These are phyloP conservation scores for Coluber constrictor DNA, from an alignment of 2,797 vertebrate genomes.

Conservation along the genomic window DNA sequence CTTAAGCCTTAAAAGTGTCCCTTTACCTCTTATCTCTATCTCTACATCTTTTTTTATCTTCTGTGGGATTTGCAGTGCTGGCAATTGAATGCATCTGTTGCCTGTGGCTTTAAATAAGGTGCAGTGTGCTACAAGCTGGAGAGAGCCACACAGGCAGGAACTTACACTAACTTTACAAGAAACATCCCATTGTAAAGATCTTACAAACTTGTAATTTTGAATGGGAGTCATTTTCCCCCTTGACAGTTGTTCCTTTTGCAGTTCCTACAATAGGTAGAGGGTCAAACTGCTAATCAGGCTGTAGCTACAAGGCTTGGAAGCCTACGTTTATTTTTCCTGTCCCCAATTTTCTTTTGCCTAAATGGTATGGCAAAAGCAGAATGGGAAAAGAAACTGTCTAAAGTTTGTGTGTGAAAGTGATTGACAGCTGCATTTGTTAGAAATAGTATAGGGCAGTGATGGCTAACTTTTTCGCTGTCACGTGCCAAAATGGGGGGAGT, in stretches of 20 bases:
- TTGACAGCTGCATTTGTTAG: not conserved
- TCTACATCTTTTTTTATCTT: not conserved
- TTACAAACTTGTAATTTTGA: not conserved
- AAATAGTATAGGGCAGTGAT: too few relatives aligned
- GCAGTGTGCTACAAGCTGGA: not conserved
- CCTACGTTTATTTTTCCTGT: not conserved
- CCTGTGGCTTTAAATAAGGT: slow-evolving; percentile 5
- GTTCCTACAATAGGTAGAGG: not conserved
- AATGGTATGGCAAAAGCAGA: not conserved
- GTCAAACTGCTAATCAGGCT: not conserved
- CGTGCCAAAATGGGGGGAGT: too few relatives aligned
- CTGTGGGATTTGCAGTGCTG: not conserved
- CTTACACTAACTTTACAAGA: not conserved
- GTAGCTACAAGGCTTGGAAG: not conserved
- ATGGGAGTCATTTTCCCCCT: not conserved
- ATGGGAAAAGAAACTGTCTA: not conserved
- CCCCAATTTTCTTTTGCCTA: not conserved
- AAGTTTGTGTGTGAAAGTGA: not conserved
- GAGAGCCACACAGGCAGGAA: not conserved
- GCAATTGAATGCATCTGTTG: not conserved
- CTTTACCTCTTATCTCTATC: not conserved
- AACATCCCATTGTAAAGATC: not conserved
- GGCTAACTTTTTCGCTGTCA: too few relatives aligned
- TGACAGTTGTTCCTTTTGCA: not conserved
- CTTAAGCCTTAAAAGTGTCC: not conserved